Base-by-base conservation (phyloP, 2,113 vertebrate species). In the Uria aalge region DNA sequence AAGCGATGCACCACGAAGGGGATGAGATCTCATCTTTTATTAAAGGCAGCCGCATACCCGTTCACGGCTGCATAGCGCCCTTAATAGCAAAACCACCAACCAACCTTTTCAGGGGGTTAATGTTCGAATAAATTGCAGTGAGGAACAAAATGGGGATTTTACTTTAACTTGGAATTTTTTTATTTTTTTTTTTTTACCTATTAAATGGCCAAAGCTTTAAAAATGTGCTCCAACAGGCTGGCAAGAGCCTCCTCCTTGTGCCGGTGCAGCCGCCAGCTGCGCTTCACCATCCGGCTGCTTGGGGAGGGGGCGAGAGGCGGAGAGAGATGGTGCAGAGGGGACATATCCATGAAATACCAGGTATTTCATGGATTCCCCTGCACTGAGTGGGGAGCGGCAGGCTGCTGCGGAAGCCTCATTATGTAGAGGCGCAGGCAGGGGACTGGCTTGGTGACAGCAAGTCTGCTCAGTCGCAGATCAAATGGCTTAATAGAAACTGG, bases 371-470 rank as follows among this genome's bases (percentile, higher is more conserved):
- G 95, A 68, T 94, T 93, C 50, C 27, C 83, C 84, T 4, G 82
- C 69, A 4, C 67, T 4, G 72, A 90, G 92, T 5, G 0, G 85
- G 66, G 40, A 92, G 40, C n/a, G 4, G 83, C 1, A 9, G 17
- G n/a, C 79, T 68, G 84, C 90, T 3, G 4, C 1, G 10, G 67
- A 78, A 92, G 81, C 89, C 92, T 78, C 78, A 7, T 78, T 60
- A 11, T 22, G 53, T 20, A 22, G 82, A 88, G 92, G 92, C 64
- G 29, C 97, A 91, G 94, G 96, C 95, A 90, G 90, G 94, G 94
- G 59, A 72, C 92, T 94, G 94, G 95, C 88, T 53, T 63, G 92
- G 96, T 96, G 97, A 97, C 96, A 97, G 89, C 87, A 76, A 96
- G 88, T 95, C 94, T 97, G 94, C 91, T 97, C 94, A 24, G 90